Base-by-base conservation (phyloP, 1,140 invertebrate genomes). In the Ips nitidus region DNA sequence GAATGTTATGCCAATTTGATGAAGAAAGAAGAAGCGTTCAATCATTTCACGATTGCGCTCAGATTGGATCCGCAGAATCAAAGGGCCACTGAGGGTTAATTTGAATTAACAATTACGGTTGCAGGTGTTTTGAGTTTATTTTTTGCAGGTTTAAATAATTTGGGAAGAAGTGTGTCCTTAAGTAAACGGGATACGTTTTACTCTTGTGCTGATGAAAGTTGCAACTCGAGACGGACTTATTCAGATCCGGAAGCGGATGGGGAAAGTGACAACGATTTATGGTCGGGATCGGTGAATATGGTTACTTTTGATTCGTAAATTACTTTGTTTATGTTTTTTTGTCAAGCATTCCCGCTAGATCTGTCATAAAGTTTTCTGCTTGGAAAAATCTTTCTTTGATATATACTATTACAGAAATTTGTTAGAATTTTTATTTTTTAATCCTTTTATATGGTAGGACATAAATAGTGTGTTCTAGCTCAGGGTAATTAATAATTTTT, bases 1-100 rank as follows among this genome's bases (percentile, higher is more conserved):
- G 89, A 92, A 75, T 84, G 90, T 47, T 83, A 81, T 74, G 77
- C 72, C 2, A 74, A 73, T 52, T 73, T 84, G 47, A 81, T 82
- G 41, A 89, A 90, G 70, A 85, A 89, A 62, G 87, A 89, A 47
- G 90, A 90, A 73, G 90, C 90, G 50, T 82, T 91, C 41, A 85
- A 90, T 75, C 89, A 91, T 75, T 92, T 88, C 76, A 86, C 84
- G 57, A 86, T 86, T 71, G 89, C 90, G 39, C 79, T 91, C 47
- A 89, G 89, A 73, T 79, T 91, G 66, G 89, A 91, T 80, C 89
- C 89, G 7, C 85, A 81, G 52, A 91, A 91, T 77, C 82, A 85
- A 45, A 82, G 85, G 77, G 89, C 89, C n/a, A 77, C 85, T 41
- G 89, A 91, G 76, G 66, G 66, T 69, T 41, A 36, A 39, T 6